phyloP scores from a whole-genome alignment of 2,888 invertebrate genomes.

The Brachyptera risi region DNA sequence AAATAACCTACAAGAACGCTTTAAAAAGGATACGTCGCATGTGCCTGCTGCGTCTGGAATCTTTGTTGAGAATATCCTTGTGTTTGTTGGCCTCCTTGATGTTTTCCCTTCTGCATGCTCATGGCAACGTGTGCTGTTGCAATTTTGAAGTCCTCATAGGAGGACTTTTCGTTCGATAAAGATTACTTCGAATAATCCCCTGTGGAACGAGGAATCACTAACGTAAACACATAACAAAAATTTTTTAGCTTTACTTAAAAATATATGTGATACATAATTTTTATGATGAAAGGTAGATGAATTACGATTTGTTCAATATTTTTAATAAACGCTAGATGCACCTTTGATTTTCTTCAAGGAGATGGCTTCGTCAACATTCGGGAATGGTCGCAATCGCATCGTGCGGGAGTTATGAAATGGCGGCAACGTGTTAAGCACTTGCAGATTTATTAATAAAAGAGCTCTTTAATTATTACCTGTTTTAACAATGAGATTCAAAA shows the following conservation, averaged over 20 bases:
- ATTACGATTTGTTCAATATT: slow-evolving; percentile 32
- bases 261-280: slow-evolving; percentile 23
- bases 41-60: slow-evolving; percentile 8
- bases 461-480: no score
- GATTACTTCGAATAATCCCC: slow-evolving; percentile 32
- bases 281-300: slow-evolving; percentile 32
- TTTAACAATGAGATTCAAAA: no score
- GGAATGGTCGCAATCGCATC: slow-evolving; percentile 28
- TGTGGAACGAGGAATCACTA: slow-evolving; percentile 28
- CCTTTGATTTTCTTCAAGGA: slow-evolving; percentile 35
- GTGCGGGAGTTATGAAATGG: slow-evolving; percentile 27
- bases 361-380: slow-evolving; percentile 35
- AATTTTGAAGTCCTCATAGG: slow-evolving; percentile 38
- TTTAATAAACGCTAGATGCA: slow-evolving; percentile 31
- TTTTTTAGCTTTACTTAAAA: slow-evolving; percentile 23
- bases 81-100: slow-evolving; percentile 31
- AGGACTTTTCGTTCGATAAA: slow-evolving; percentile 34
- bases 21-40: slow-evolving; percentile 29
- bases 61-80: slow-evolving; percentile 30
- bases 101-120: slow-evolving; percentile 38
- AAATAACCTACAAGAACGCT: not conserved
- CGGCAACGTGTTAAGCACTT: slow-evolving; percentile 18
- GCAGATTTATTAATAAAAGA: no score
- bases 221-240: slow-evolving; percentile 20
- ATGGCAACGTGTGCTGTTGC: slow-evolving; percentile 37